These are phyloP conservation scores for Leptestheria dahalacensis DNA, from an alignment of 1,140 invertebrate genomes.

Conservation along the genomic window DNA sequence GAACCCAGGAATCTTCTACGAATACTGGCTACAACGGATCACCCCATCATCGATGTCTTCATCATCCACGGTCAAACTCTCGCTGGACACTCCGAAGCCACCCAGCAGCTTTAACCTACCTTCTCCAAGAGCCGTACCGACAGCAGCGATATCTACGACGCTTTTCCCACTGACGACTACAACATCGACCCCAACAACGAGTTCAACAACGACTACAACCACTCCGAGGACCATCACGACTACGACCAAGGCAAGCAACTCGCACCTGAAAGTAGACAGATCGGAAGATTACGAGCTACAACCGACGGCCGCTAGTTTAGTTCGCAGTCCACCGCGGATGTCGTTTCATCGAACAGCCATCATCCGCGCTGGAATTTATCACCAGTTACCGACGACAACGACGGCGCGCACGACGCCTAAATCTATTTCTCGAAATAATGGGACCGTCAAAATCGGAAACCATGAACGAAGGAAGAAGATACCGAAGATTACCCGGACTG, in stretches of 20 bases:
- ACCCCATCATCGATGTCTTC: too few relatives aligned
- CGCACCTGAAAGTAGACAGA: neutral
- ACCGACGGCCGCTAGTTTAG: constrained; percentile 17
- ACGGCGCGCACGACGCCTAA: neutral
- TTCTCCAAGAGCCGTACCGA: neutral
- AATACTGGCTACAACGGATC: constrained; percentile 21
- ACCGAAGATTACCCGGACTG: too few relatives aligned
- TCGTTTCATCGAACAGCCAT: neutral
- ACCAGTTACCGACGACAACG: neutral
- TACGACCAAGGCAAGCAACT: neutral
- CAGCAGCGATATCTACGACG: neutral
- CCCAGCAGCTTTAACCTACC: too few relatives aligned
- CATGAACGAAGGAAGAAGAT: neutral
- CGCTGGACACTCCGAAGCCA: too few relatives aligned
- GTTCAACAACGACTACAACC: neutral
- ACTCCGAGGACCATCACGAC: neutral
- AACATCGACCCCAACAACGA: neutral
- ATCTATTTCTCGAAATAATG: neutral
- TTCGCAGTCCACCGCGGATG: constrained; percentile 6
- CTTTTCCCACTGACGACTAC: neutral
- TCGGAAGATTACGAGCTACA: constrained; percentile 6
- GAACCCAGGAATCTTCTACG: constrained; percentile 21
- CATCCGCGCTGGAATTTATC: neutral
- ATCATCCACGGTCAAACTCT: too few relatives aligned
- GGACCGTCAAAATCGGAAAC: neutral